A percentile compares a stretch with the other conserved stretches of the same genome.
Evolutionary conservation across 2,797 vertebrate genomes (phyloP).

Genomic region (Enteromius trimaculatus): DNA sequence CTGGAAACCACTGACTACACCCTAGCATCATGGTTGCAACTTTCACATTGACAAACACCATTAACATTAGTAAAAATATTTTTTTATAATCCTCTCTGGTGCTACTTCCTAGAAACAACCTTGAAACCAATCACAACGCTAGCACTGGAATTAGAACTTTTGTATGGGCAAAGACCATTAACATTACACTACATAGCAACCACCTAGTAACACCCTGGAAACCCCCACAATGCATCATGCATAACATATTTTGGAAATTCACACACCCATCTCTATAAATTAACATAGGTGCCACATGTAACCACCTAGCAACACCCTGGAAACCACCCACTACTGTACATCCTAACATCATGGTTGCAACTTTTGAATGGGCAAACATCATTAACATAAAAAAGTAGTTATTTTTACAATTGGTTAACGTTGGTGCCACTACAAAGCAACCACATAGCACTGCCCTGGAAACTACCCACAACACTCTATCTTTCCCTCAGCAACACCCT

Average conservation of each 20-base stretch:
- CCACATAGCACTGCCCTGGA: no score
- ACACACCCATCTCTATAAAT: no score
- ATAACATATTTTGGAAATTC: no score
- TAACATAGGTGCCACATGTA: no score
- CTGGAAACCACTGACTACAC: neutral
- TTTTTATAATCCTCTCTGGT: neutral
- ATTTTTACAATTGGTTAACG: neutral
- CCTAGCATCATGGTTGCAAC: neutral
- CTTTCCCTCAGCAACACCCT: no score
- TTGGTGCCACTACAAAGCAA: no score
- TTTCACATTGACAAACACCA: neutral
- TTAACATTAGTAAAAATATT: neutral
- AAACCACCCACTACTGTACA: neutral
- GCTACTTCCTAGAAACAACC: neutral
- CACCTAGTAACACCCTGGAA: neutral
- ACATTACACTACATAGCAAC: neutral
- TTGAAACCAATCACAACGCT: no score
- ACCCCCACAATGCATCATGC: no score
- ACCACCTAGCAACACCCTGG: neutral
- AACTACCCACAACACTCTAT: no score
- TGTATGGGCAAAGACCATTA: no score
- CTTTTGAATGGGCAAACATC: neutral
- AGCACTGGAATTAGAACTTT: no score
- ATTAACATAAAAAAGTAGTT: neutral
- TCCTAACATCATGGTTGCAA: neutral